Conservation (phyloP, 1,140 invertebrate species). For the Galendromus occidentalis region DNA sequence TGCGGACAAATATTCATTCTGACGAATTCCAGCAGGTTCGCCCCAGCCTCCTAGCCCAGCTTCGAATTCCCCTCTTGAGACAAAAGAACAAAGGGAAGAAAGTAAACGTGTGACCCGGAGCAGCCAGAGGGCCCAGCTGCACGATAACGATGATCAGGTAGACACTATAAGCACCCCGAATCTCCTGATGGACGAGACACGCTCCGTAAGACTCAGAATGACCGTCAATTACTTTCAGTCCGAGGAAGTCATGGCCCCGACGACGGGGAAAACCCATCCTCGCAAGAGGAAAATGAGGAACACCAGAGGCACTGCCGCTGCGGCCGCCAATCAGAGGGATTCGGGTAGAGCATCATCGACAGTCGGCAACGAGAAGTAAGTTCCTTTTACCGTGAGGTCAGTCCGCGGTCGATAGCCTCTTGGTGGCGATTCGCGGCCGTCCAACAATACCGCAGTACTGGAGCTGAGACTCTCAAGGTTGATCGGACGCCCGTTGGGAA, state of each 20-base stretch:
- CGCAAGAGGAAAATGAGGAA: not conserved
- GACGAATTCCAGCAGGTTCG: not conserved
- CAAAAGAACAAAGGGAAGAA: slow-evolving; percentile 2
- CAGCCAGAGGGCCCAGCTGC: not conserved
- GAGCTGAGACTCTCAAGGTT: too few relatives aligned
- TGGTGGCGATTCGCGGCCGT: too few relatives aligned
- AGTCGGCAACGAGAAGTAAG: too few relatives aligned
- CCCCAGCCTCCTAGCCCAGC: not conserved
- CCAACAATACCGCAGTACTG: too few relatives aligned
- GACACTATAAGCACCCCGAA: not conserved
- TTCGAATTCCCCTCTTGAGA: not conserved
- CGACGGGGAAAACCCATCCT: not conserved
- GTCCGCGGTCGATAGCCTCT: too few relatives aligned
- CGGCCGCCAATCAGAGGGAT: not conserved
- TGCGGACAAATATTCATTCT: not conserved
- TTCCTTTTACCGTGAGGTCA: too few relatives aligned
- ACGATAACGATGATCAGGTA: not conserved
- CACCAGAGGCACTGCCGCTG: not conserved
- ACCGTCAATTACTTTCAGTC: not conserved
- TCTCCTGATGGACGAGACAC: not conserved
- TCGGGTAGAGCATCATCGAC: too few relatives aligned
- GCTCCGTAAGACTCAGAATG: not conserved
- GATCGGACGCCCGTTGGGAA: too few relatives aligned
- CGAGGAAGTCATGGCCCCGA: not conserved
- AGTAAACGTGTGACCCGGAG: slow-evolving; percentile 3